These are phyloP conservation scores for Acromyrmex heyeri DNA, from an alignment of 1,140 invertebrate genomes.

Conservation along the genomic window DNA sequence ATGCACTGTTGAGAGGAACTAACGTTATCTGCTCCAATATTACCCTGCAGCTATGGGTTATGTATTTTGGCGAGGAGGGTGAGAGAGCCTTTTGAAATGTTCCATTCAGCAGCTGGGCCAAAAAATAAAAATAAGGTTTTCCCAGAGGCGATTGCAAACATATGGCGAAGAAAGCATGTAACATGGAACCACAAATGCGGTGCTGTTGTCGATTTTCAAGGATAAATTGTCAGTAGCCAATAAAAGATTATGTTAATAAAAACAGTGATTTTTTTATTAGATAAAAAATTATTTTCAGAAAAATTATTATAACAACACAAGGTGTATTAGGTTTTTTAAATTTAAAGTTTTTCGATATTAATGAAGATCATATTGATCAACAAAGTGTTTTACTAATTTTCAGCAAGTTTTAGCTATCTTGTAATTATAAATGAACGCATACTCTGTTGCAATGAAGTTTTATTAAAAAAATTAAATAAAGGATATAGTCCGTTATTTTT, in stretches of 20 bases:
- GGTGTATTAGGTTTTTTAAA: not conserved
- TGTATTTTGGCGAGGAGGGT: slow-evolving; percentile 67
- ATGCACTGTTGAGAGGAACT: slow-evolving; percentile 47
- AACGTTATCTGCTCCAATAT: slow-evolving; percentile 64
- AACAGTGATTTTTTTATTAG: not conserved
- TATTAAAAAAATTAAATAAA: not conserved
- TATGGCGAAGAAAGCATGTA: slow-evolving; percentile 33
- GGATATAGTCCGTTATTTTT: not conserved
- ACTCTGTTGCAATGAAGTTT: not conserved
- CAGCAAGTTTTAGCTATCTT: not conserved
- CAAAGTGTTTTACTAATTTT: not conserved
- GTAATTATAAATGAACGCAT: not conserved
- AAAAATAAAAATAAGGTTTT: slow-evolving; percentile 75
- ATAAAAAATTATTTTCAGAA: not conserved
- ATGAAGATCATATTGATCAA: not conserved
- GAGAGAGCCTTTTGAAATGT: slow-evolving; percentile 64
- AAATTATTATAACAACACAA: not conserved
- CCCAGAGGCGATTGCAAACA: slow-evolving; percentile 49
- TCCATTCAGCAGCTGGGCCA: slow-evolving; percentile 54
- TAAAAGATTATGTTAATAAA: not conserved
- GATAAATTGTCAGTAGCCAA: slow-evolving; percentile 12
- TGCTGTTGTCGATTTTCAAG: not conserved
- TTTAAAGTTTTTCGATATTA: not conserved
- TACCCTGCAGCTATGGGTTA: slow-evolving; percentile 77
- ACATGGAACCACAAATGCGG: slow-evolving; percentile 42